Base-by-base conservation (phyloP, 2,888 invertebrate genomes). In the Cylindroiulus punctatus region DNA sequence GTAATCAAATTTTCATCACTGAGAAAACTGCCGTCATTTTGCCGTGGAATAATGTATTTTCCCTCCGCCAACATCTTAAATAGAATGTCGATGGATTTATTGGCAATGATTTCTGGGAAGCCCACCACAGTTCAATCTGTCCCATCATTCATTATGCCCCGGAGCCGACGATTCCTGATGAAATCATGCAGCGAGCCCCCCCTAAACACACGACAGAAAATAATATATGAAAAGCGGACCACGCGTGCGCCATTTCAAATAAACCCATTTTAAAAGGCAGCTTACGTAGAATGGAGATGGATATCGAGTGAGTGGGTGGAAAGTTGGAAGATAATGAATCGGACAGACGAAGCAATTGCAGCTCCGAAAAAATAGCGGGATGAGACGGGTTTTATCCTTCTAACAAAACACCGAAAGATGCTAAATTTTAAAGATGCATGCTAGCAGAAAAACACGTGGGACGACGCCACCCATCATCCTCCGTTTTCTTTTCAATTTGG, bases 1-100 rank as follows among this genome's bases (percentile, higher is more conserved):
- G 84, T 84, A 84, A 84, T 84, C 84, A 84, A 84, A 84, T 84
- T 84, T 84, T 84, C 84, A 84, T 47, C 44, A 84, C 52, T 52
- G 52, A 47, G 26, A 84, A 44, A 47, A 47, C 84, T 84, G 47
- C 32, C 84, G 14, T 84, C 44, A 84, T 44, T 84, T 84, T 47
- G 47, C 14, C 42, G 52, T 26, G 47, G 42, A 84, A 47, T 84
- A 84, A 84, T 84, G 47, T 47, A 47, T 84, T 47, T 84, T 47
- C 84, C 84, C 47, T 47, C 47, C 47, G 47, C 44, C 47, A 47
- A 84, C 42, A 84, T 47, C 47, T 84, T 84, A 84, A 84, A 84
- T 47, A 84, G 44, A 84, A 84, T 84, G 40, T 47, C 84, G 47
- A 47, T 84, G 26, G 84, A 42, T 84, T 44, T 84, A 84, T 44